Percentiles rank a stretch among this genome's conserved stretches.
Conservation (phyloP, 2,113 vertebrate genomes). For the Paralichthys olivaceus region DNA sequence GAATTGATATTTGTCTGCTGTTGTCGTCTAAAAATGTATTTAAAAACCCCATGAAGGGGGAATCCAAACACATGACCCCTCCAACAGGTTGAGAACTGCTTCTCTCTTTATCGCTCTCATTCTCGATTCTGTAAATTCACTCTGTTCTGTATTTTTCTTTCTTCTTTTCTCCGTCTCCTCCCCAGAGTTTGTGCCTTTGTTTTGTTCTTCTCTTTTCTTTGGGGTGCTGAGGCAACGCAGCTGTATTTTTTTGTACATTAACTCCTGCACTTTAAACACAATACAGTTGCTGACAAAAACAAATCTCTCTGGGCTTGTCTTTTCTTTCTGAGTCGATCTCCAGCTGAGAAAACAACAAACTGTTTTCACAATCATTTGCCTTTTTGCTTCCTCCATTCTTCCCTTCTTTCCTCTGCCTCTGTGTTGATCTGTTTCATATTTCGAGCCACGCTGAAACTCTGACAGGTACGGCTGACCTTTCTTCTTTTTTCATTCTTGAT, state of each 20-base stretch:
- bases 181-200: slow-evolving; percentile 86
- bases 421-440: slow-evolving; percentile 53
- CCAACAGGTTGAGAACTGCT: slow-evolving; percentile 28
- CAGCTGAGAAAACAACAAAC: slow-evolving; percentile 17
- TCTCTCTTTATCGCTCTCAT: slow-evolving; percentile 17
- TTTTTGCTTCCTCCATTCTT: slow-evolving; percentile 38
- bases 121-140: slow-evolving; percentile 37
- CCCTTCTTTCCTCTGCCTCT: slow-evolving; percentile 42
- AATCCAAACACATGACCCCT: not conserved
- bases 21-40: not conserved
- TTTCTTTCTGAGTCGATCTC: slow-evolving; percentile 50
- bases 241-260: slow-evolving; percentile 88
- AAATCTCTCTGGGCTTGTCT: slow-evolving; percentile 56
- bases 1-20: not conserved
- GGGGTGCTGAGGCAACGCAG: slow-evolving; percentile 80
- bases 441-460: slow-evolving; percentile 48
- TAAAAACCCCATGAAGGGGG: not conserved
- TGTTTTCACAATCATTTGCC: slow-evolving; percentile 9
- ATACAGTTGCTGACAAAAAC: slow-evolving; percentile 78
- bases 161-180: slow-evolving; percentile 44
- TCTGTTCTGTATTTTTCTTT: slow-evolving; percentile 60
- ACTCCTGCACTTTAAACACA: slow-evolving; percentile 88
- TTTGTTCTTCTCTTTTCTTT: slow-evolving; percentile 82
- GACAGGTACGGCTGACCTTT: slow-evolving; percentile 75
- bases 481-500: slow-evolving; percentile 46